Base-by-base conservation (phyloP, 2,797 vertebrate species). In the Allobates femoralis region DNA sequence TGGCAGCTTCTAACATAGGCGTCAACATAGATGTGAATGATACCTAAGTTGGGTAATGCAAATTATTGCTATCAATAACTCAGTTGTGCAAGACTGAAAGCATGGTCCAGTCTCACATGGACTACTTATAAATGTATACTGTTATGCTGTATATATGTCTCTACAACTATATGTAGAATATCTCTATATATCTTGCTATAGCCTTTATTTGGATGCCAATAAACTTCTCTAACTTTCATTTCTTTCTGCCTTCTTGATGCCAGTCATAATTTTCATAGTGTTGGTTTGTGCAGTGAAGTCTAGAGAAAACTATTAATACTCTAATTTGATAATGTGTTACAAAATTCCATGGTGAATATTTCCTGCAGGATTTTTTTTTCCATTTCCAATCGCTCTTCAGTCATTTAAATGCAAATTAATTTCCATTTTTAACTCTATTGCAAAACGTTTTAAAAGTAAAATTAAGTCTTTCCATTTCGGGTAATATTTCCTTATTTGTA, bases 371-470 rank as follows among this genome's bases (percentile, higher is more conserved):
- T 66, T 69, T 21, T 51, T 19, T 51, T 81, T 81, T 81, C 79
- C 79, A 69, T 81, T 69, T 81, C 62, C 60, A 81, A 66, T 69
- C 34, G 64, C 64, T 69, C 64, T 67, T 81, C 64, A 55, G 41
- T 69, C 79, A 69, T 81, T 69, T 67, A 81, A 69, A 81, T 81
- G 79, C 69, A 81, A 67, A 81, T 81, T 81, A 14, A 81, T 81
- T 69, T 81, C 79, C 64, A 53, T 51, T 51, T 66, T 69, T 51
- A 81, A 81, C 64, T 81, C 62, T 50, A 46, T 30, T 32, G 46
- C 28, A 81, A 34, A 64, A 81, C 14, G 28, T 53, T 81, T 81
- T 69, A 55, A 69, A 81, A 23, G 28, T 77, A 56, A 77, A 55
- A 73, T 73, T 73, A 77, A 77, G 74, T 55, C 28, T 30, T 77